Percentiles rank a stretch among this genome's conserved stretches.
These are phyloP conservation scores for Mechanitis messenoides DNA, from an alignment of 2,888 invertebrate species.

Conservation along the genomic window DNA sequence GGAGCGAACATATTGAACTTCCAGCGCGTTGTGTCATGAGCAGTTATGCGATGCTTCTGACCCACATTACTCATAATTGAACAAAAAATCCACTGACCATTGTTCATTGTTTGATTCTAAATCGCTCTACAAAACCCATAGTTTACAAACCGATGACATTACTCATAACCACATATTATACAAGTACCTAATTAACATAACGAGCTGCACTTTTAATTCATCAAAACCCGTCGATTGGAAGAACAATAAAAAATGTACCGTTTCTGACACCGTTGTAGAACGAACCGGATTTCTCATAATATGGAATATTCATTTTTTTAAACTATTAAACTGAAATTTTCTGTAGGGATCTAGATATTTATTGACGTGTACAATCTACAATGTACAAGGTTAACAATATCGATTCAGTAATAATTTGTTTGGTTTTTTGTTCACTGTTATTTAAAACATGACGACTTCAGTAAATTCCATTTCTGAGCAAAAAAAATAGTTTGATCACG, in stretches of 20 bases:
- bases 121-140: conserved; percentile 19
- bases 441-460: conserved; percentile 16
- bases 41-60: conserved; percentile 64
- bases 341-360: conserved; percentile 14
- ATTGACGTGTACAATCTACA: neutral
- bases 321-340: conserved; percentile 18
- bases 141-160: conserved; percentile 12
- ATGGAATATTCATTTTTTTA: conserved; percentile 23
- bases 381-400: conserved; percentile 17
- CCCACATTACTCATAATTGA: conserved; percentile 54
- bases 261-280: conserved; percentile 37
- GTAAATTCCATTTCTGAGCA: conserved; percentile 26
- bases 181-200: conserved; percentile 23
- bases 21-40: conserved; percentile 59
- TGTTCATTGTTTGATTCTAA: conserved; percentile 29
- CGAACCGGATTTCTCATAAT: conserved; percentile 30
- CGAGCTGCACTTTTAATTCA: conserved; percentile 25
- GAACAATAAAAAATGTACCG: conserved; percentile 38
- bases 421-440: conserved; percentile 11
- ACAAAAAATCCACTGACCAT: conserved; percentile 52
- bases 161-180: conserved; percentile 15
- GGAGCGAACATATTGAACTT: conserved; percentile 50
- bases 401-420: conserved; percentile 18
- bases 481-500: conserved; percentile 38
- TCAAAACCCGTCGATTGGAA: conserved; percentile 29